Evolutionary conservation across 2,797 vertebrate species (phyloP).

Genomic region (Rhynchotus rufescens): DNA sequence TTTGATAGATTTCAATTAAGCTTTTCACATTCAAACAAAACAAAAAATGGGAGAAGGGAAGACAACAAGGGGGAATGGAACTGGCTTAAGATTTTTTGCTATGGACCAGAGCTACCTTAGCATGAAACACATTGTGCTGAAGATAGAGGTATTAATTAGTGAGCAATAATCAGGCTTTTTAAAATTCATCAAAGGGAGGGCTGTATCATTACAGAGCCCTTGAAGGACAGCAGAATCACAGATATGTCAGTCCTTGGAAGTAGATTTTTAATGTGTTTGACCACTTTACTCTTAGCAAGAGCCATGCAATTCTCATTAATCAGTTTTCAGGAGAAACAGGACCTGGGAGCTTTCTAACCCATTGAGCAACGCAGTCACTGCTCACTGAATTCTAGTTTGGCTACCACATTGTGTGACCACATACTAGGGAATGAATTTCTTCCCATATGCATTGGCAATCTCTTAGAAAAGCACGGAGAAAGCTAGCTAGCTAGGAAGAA

Average conservation of each 20-base stretch:
- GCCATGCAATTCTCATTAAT: neutral
- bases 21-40: neutral
- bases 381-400: neutral
- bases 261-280: neutral
- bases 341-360: neutral
- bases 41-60: too few species aligned
- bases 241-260: neutral
- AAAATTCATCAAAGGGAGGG: neutral
- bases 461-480: neutral
- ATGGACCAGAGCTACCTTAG: neutral
- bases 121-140: slow-evolving; percentile 19
- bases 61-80: neutral
- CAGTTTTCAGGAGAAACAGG: neutral
- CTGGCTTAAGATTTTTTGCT: neutral
- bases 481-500: neutral
- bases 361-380: neutral
- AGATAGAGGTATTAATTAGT: neutral
- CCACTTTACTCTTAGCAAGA: neutral
- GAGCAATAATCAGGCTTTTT: neutral
- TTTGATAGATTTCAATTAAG: too few species aligned
- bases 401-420: neutral
- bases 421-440: neutral
- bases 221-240: neutral
- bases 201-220: neutral
- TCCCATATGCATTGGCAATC: neutral